A percentile compares a stretch with the other conserved stretches of the same genome.
Conservation (phyloP, 2,888 invertebrate species). For the Incurvaria masculella region DNA sequence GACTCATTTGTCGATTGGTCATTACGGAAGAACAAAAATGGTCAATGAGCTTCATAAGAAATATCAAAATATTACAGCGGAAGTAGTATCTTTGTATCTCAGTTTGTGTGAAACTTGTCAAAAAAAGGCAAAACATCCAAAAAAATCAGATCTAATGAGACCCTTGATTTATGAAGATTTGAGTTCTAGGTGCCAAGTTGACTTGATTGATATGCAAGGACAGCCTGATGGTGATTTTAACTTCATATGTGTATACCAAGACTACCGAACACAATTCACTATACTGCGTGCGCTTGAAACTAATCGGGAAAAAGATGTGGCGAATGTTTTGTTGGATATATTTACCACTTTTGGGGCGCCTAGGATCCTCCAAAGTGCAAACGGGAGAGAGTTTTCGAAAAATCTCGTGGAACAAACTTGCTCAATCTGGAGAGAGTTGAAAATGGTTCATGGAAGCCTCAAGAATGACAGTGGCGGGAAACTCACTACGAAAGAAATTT, state of each 20-base stretch:
- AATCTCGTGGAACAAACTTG: slow-evolving; percentile 18
- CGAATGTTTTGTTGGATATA: slow-evolving; percentile 25
- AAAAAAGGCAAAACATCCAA: slow-evolving; percentile 16
- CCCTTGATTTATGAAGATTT: slow-evolving; percentile 19
- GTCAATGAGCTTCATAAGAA: slow-evolving; percentile 16
- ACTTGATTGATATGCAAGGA: slow-evolving; percentile 28
- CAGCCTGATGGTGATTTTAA: slow-evolving; percentile 23
- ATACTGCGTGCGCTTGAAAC: slow-evolving; percentile 23
- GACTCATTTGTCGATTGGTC: slow-evolving; percentile 20
- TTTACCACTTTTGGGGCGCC: slow-evolving; percentile 30
- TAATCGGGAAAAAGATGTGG: slow-evolving; percentile 26
- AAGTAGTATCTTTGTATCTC: slow-evolving; percentile 16
- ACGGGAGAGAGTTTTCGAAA: slow-evolving; percentile 25
- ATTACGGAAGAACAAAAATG: slow-evolving; percentile 22
- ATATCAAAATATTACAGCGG: slow-evolving; percentile 20
- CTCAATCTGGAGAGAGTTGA: slow-evolving; percentile 22
- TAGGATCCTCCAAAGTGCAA: slow-evolving; percentile 24
- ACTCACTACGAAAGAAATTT: slow-evolving; percentile 27
- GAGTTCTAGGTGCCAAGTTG: slow-evolving; percentile 26
- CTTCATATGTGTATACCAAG: slow-evolving; percentile 30
- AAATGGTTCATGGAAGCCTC: slow-evolving; percentile 30
- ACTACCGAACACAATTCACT: slow-evolving; percentile 32
- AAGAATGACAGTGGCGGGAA: slow-evolving; percentile 25
- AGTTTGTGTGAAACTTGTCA: slow-evolving; percentile 20
- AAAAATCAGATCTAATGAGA: slow-evolving; percentile 22